A percentile compares a stretch with the other conserved stretches of the same genome.
These are phyloP conservation scores for Gymnocheta viridis DNA, from an alignment of 2,888 invertebrate species.

Conservation along the genomic window DNA sequence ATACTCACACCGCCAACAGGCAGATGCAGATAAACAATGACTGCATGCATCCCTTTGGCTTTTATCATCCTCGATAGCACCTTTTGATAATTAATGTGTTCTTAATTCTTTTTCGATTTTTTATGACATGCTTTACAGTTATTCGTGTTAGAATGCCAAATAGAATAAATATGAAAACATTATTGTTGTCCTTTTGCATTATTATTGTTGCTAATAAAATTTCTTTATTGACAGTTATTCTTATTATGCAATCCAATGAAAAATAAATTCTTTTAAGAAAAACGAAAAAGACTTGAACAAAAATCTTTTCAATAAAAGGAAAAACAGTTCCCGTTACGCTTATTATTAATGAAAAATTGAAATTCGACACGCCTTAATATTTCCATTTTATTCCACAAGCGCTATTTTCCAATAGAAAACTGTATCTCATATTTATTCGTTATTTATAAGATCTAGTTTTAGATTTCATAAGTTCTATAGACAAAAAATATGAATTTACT, in stretches of 20 bases:
- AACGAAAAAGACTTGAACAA: constrained; percentile 31
- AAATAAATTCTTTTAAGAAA: constrained; percentile 28
- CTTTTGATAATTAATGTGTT: constrained; percentile 62
- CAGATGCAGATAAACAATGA: constrained; percentile 47
- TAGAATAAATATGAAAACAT: background rate
- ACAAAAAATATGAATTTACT: constrained; percentile 31
- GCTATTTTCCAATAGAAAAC: constrained; percentile 14
- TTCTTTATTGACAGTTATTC: constrained; percentile 68
- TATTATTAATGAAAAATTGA: constrained; percentile 75
- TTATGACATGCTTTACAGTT: constrained; percentile 71
- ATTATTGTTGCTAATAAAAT: constrained; percentile 66
- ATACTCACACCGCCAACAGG: constrained; percentile 11
- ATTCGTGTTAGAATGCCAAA: constrained; percentile 64
- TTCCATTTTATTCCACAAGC: constrained; percentile 4
- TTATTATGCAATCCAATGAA: constrained; percentile 41
- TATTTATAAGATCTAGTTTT: constrained; percentile 58
- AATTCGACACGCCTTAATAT: constrained; percentile 76
- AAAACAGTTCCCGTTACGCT: constrained; percentile 71
- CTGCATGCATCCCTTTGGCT: constrained; percentile 22
- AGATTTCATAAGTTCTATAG: constrained; percentile 52
- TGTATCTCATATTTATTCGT: constrained; percentile 35
- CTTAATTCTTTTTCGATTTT: constrained; percentile 59
- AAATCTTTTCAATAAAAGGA: constrained; percentile 31
- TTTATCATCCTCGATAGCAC: constrained; percentile 48
- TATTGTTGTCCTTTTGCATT: constrained; percentile 51